Evolutionary conservation across 2,797 vertebrate species (phyloP).

Genomic region (Heteromormyrus szaboi): DNA sequence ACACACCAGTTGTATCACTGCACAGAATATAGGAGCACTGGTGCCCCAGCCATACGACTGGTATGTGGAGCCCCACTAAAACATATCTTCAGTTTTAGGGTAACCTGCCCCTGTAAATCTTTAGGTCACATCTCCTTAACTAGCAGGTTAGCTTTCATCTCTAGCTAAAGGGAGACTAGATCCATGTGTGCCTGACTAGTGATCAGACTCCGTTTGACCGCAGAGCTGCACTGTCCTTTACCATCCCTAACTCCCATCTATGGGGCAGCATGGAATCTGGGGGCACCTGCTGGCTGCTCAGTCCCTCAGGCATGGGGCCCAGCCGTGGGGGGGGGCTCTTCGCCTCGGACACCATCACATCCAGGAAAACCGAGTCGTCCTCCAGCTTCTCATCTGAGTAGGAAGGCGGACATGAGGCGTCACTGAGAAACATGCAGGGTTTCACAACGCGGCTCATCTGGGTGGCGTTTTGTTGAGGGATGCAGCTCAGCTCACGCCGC

Average conservation of each 20-base stretch:
- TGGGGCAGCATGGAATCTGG: neutral
- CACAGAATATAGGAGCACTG: neutral
- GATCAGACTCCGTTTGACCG: neutral
- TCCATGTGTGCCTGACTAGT: neutral
- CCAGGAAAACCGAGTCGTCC: constrained; percentile 68
- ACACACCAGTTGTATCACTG: neutral
- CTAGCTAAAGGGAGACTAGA: neutral
- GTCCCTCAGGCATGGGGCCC: constrained; percentile 84
- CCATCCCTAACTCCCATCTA: neutral
- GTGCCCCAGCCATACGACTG: neutral
- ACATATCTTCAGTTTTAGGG: neutral
- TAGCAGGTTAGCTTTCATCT: neutral
- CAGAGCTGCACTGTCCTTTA: neutral
- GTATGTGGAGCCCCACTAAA: neutral
- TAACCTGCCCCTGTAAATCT: neutral
- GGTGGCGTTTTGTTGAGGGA: neutral
- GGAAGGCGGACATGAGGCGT: constrained; percentile 34
- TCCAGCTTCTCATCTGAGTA: constrained; percentile 53
- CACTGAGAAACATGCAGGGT: neutral
- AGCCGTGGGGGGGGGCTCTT: constrained; percentile 80
- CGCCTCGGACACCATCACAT: constrained; percentile 71
- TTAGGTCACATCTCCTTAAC: neutral
- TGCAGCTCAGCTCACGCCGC: neutral
- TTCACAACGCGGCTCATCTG: neutral
- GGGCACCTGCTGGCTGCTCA: constrained; percentile 81